A percentile compares a stretch with the other conserved stretches of the same genome.
Conservation (phyloP, 2,113 vertebrate genomes). For the Antigone vipio region DNA sequence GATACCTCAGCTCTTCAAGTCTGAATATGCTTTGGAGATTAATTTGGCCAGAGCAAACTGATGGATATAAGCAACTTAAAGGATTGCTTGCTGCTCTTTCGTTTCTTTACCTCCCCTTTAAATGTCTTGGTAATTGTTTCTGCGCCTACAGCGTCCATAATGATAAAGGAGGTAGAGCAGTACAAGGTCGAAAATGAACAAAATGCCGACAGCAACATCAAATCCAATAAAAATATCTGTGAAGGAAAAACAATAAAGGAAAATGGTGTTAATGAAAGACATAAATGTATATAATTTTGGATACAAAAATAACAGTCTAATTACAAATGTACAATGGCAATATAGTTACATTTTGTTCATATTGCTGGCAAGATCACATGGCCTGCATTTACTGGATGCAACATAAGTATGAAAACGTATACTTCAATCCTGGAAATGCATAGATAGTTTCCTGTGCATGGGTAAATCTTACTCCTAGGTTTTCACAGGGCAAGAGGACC, state of each 20-base stretch:
- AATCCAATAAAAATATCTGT: conserved; percentile 56
- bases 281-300: background rate
- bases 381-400: background rate
- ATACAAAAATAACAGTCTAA: background rate
- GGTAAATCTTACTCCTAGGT: background rate
- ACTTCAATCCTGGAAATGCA: background rate
- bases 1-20: background rate
- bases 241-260: background rate
- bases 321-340: background rate
- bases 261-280: background rate
- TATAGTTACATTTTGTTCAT: background rate
- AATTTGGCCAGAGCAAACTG: background rate
- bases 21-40: background rate
- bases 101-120: background rate
- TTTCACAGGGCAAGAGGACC: background rate
- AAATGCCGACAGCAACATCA: conserved; percentile 48
- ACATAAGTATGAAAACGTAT: background rate
- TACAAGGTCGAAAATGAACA: conserved; percentile 45
- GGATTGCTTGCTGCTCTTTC: background rate
- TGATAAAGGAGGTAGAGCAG: conserved; percentile 61
- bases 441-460: background rate
- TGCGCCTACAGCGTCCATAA: conserved; percentile 58
- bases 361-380: background rate
- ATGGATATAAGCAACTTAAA: background rate
- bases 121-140: conserved; percentile 61